Percentiles rank a stretch among this genome's conserved stretches.
phyloP scores from a whole-genome alignment of 1,140 invertebrate genomes.

The Drosophila nikananu region DNA sequence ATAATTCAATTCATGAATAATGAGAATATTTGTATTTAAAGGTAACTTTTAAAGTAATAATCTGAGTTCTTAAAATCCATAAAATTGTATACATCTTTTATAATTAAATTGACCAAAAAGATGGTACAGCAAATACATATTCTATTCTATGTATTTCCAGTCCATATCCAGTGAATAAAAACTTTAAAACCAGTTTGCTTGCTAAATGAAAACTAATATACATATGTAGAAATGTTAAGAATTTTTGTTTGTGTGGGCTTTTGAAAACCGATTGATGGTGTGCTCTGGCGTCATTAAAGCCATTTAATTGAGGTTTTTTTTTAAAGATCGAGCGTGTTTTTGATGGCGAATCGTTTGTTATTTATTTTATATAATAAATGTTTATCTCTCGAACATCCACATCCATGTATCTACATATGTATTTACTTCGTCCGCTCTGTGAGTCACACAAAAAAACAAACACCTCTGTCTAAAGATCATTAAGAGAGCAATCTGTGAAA shows the following conservation, averaged over 20 bases:
- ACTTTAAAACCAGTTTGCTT: constrained; percentile 4
- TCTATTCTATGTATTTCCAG: background rate
- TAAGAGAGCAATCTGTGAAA: constrained; percentile 1
- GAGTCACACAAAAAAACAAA: constrained; percentile 1
- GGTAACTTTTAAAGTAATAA: no score
- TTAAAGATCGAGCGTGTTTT: background rate
- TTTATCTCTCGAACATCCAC: constrained; percentile 7
- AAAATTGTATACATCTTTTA: background rate
- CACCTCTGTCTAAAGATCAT: background rate
- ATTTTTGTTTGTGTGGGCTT: constrained; percentile 5
- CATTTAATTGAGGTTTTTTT: constrained; percentile 1
- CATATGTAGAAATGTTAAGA: background rate
- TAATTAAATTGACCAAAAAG: background rate
- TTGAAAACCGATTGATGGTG: background rate
- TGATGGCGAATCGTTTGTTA: background rate
- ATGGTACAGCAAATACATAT: background rate
- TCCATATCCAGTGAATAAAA: background rate
- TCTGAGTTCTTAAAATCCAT: no score
- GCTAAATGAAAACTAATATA: background rate
- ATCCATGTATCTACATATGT: background rate
- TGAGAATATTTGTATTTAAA: no score
- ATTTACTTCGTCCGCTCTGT: background rate
- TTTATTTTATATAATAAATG: constrained; percentile 3
- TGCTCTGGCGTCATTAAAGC: constrained; percentile 5
- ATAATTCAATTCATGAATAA: no score